Conservation (phyloP, 2,888 invertebrate species). For the Campoletis raptor region DNA sequence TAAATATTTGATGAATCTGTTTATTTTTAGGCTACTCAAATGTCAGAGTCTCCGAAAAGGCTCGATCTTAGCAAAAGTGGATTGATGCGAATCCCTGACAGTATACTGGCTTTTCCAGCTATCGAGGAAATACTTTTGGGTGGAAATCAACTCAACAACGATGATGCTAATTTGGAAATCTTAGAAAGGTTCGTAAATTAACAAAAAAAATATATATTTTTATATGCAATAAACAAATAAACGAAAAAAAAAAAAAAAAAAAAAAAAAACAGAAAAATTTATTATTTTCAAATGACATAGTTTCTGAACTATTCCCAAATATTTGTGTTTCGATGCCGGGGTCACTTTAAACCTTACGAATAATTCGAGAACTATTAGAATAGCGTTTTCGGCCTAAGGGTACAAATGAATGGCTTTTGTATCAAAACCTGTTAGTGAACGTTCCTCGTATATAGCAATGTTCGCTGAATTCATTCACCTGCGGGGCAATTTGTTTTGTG, state of each 20-base stretch:
- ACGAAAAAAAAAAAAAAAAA: neutral
- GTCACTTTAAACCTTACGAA: neutral
- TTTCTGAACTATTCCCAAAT: neutral
- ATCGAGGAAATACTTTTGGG: constrained; percentile 82
- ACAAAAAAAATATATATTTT: neutral
- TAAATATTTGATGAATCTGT: neutral
- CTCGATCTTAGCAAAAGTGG: constrained; percentile 84
- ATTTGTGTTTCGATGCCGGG: neutral
- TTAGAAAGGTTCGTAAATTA: constrained; percentile 77
- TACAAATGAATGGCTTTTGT: too few relatives aligned
- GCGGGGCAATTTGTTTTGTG: too few relatives aligned
- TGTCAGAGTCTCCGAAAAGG: constrained; percentile 78
- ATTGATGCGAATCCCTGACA: constrained; percentile 83
- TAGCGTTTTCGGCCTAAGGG: neutral
- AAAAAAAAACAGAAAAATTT: neutral
- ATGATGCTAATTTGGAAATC: constrained; percentile 79
- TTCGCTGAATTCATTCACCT: too few relatives aligned
- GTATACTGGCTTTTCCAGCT: constrained; percentile 80
- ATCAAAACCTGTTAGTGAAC: too few relatives aligned
- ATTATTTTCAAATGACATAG: neutral
- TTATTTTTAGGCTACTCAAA: constrained; percentile 75
- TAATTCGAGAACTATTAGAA: neutral
- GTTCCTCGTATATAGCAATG: too few relatives aligned
- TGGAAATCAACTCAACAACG: constrained; percentile 81
- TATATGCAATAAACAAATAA: neutral